phyloP scores from a whole-genome alignment of 2,797 vertebrate genomes.

The Xiphorhynchus erythropygius region DNA sequence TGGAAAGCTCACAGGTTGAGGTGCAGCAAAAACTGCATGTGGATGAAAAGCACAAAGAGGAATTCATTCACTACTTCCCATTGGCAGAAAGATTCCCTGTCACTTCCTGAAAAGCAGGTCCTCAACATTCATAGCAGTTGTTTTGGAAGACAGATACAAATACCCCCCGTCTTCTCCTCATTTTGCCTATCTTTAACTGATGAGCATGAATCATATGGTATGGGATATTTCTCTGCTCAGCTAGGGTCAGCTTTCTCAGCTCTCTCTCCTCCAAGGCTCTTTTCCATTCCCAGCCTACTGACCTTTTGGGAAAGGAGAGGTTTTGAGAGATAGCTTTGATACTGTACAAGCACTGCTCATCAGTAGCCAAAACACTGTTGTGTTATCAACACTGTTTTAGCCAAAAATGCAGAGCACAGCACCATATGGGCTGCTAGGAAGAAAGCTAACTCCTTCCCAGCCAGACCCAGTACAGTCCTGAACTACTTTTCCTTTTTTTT shows the following conservation, averaged over 20 bases:
- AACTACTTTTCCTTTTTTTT: not conserved
- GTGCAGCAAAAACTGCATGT: not conserved
- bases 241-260: not conserved
- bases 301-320: not conserved
- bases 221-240: not conserved
- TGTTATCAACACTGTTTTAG: not conserved
- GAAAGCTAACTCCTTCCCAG: not conserved
- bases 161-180: fast-evolving
- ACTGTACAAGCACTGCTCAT: not conserved
- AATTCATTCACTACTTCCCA: not conserved
- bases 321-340: not conserved
- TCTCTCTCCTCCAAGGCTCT: not conserved
- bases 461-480: not conserved
- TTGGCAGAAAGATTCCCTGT: not conserved
- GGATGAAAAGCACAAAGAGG: not conserved
- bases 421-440: not conserved
- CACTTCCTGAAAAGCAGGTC: not conserved
- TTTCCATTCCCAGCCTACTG: not conserved
- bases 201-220: not conserved
- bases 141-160: not conserved
- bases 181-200: not conserved
- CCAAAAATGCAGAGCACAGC: not conserved
- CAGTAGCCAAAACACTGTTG: not conserved
- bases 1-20: not conserved
- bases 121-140: fast-evolving